Evolutionary conservation across 37 sponge, comb jelly and placozoan species (phyloP), one percentile per base, ranked within the genome.

Genomic region (Cladorhizidae sp.): DNA sequence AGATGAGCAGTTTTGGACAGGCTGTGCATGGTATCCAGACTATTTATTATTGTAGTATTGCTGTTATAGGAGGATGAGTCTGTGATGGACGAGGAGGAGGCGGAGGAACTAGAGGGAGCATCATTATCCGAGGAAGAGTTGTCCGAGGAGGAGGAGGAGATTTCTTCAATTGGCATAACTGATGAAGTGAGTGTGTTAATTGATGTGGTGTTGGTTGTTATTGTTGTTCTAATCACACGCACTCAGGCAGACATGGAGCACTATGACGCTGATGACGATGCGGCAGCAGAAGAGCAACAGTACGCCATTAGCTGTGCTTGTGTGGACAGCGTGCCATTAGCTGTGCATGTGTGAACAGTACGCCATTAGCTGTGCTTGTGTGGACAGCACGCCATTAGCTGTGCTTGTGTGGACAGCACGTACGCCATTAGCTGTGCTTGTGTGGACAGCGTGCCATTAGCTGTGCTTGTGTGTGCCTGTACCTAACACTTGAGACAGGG

Each of bases 211-310:
- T n/a, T n/a, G n/a, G n/a, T n/a, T 43, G 55, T 68, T 1, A 3
- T 25, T 64, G 31, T 79, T 23, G 29, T 26, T 78, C 33, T 51
- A 3, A 41, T 42, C 35, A 38, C 69, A 70, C 50, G 57, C 42
- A 80, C 75, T 25, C 36, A 39, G 50, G 39, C 32, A 1, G 87
- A 77, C 69, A 63, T 62, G 64, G 83, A 74, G 51, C 77, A 74
- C 21, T 89, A 93, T 56, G 93, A 93, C 73, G 77, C 68, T 43
- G 23, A 85, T 35, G 55, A 82, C 26, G 93, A 93, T 64, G 25
- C 72, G 0, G 87, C 80, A 6, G 68, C 59, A 40, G 93, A 93
- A 50, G 22, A 71, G 67, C 45, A 78, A 33, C 93, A 89, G 93
- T 93, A 63, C 75, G 88, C 72, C 59, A 33, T 9, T 45, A 45